Evolutionary conservation across 1,140 invertebrate genomes (phyloP).

Genomic region (Forficula auricularia): DNA sequence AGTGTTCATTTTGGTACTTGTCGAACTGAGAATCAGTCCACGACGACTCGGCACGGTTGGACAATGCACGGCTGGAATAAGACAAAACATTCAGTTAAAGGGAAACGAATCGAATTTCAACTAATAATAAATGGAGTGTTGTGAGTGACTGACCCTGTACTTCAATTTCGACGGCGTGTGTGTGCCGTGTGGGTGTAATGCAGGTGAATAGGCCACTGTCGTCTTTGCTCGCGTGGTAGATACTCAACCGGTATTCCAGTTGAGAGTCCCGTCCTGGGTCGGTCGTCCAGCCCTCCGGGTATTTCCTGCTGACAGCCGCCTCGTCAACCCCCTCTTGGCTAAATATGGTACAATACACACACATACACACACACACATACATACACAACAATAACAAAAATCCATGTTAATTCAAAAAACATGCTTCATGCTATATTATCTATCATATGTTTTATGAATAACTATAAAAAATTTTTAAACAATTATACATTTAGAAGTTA

Average conservation of each 20-base stretch:
- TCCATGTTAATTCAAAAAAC: too few relatives aligned
- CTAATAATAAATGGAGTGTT: too few relatives aligned
- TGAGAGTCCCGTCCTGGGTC: conserved; percentile 58
- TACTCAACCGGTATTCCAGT: conserved; percentile 63
- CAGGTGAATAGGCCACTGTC: conserved; percentile 69
- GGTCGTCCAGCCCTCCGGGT: conserved; percentile 64
- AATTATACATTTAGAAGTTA: too few relatives aligned
- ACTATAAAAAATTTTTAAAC: too few relatives aligned
- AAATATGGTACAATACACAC: background rate
- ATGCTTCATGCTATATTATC: too few relatives aligned
- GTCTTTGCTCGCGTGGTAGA: conserved; percentile 54
- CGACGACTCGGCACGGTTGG: conserved; percentile 43
- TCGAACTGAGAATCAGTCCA: conserved; percentile 47
- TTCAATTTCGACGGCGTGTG: conserved; percentile 58
- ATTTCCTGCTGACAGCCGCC: conserved; percentile 33
- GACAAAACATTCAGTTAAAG: conserved; percentile 1
- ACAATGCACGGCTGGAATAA: conserved; percentile 52
- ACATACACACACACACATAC: too few relatives aligned
- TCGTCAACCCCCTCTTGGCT: background rate
- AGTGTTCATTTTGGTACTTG: conserved; percentile 53
- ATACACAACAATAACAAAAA: background rate
- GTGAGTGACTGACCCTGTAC: conserved; percentile 48
- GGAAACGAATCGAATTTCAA: conserved; percentile 1
- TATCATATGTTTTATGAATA: too few relatives aligned
- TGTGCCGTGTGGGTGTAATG: conserved; percentile 58